phyloP scores from a whole-genome alignment of 2,888 invertebrate species.

The Oscheius myriophilus region DNA sequence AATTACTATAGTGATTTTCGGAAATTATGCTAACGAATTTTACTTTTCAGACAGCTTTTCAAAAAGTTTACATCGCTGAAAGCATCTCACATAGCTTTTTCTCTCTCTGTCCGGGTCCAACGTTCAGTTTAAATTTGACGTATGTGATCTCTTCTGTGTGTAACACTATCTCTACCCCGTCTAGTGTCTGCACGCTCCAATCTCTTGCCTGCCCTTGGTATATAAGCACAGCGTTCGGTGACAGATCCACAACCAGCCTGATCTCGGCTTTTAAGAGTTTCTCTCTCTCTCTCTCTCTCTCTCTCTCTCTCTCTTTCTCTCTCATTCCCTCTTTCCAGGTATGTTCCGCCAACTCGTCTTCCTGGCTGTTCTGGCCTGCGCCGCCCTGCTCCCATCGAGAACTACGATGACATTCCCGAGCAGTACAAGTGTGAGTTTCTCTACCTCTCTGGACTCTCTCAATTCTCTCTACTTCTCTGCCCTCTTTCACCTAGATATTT shows the following conservation, averaged over 20 bases:
- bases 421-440: conserved; percentile 58
- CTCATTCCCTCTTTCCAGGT: conserved; percentile 4
- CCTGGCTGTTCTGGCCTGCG: conserved; percentile 47
- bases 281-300: conserved; percentile 14
- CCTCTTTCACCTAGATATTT: conserved; percentile 10
- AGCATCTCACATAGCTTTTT: too few species aligned
- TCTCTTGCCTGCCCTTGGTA: too few species aligned
- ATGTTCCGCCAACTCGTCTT: conserved; percentile 33
- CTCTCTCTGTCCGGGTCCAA: too few species aligned
- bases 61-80: too few species aligned
- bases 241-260: background rate
- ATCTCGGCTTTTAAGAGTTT: background rate
- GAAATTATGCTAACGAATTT: too few species aligned
- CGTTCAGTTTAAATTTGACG: too few species aligned
- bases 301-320: conserved; percentile 1
- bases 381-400: conserved; percentile 52
- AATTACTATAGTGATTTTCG: too few species aligned
- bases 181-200: background rate
- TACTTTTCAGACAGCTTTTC: too few species aligned
- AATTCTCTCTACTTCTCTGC: too few species aligned
- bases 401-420: conserved; percentile 62
- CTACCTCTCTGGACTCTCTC: too few species aligned
- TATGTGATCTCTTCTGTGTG: background rate
- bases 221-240: too few species aligned
- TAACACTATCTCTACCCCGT: background rate